Evolutionary conservation across 2,888 invertebrate genomes (phyloP).

Genomic region (Dexiosoma caninum): DNA sequence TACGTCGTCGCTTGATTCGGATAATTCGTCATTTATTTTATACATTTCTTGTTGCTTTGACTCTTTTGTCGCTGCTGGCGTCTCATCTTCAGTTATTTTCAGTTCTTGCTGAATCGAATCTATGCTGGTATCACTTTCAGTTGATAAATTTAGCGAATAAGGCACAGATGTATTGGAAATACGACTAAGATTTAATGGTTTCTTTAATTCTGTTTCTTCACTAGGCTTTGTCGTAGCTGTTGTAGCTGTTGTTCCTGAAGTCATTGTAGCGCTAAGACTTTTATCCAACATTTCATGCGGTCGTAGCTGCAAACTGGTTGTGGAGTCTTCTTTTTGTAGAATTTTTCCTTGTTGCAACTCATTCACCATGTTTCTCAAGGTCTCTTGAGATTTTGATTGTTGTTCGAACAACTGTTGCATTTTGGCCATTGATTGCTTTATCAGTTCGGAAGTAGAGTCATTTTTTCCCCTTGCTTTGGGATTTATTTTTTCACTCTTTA

Average conservation of each 20-base stretch:
- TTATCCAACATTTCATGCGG: slow-evolving; percentile 9
- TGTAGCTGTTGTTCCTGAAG: slow-evolving; percentile 12
- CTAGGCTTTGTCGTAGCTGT: not conserved
- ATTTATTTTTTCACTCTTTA: not conserved
- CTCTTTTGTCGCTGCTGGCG: too few species aligned
- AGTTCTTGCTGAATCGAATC: not conserved
- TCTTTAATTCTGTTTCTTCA: not conserved
- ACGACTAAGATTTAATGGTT: not conserved
- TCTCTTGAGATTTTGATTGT: slow-evolving; percentile 20
- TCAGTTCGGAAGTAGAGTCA: slow-evolving; percentile 24
- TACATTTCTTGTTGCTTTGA: not conserved
- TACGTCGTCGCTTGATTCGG: slow-evolving; percentile 11
- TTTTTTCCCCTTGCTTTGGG: not conserved
- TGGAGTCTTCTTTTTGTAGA: not conserved
- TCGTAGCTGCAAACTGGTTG: not conserved
- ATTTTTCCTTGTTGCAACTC: slow-evolving; percentile 3
- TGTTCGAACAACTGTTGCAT: slow-evolving; percentile 70
- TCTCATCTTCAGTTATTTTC: too few species aligned
- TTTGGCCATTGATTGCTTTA: slow-evolving; percentile 71
- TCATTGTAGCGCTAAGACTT: slow-evolving; percentile 11
- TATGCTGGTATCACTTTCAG: slow-evolving; percentile 5
- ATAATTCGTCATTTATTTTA: not conserved
- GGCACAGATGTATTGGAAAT: slow-evolving; percentile 9
- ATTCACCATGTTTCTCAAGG: slow-evolving; percentile 20
- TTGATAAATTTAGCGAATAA: slow-evolving; percentile 34